Evolutionary conservation across 1,140 invertebrate genomes (phyloP).

Genomic region (Calliphora vicina): DNA sequence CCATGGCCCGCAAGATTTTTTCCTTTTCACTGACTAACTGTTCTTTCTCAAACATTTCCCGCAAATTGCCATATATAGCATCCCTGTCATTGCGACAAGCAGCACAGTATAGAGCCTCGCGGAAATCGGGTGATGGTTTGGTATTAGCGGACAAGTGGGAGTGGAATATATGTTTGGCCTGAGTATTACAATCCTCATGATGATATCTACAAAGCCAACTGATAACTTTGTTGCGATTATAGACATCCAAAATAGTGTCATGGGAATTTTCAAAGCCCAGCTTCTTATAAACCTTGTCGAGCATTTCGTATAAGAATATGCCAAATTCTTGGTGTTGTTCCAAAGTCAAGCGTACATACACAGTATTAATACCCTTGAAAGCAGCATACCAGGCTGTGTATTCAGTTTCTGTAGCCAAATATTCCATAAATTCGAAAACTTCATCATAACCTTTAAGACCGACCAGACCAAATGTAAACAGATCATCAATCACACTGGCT

Average conservation of each 20-base stretch:
- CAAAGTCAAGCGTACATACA: constrained; percentile 43
- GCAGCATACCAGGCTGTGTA: constrained; percentile 69
- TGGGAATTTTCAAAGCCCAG: constrained; percentile 42
- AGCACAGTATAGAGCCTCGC: constrained; percentile 68
- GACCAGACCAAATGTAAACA: constrained; percentile 72
- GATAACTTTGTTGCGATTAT: constrained; percentile 58
- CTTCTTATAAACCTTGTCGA: constrained; percentile 41
- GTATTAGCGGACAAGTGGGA: not conserved
- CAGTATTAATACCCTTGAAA: constrained; percentile 42
- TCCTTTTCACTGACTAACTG: constrained; percentile 40
- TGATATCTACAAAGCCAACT: constrained; percentile 66
- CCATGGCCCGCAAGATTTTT: constrained; percentile 46
- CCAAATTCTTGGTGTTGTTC: constrained; percentile 45
- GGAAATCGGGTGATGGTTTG: constrained; percentile 65
- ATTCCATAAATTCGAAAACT: constrained; percentile 65
- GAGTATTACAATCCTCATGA: constrained; percentile 60
- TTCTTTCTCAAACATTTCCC: constrained; percentile 37
- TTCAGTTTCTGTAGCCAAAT: constrained; percentile 66
- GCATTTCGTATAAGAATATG: constrained; percentile 44
- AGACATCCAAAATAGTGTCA: constrained; percentile 51
- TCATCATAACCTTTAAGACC: constrained; percentile 65
- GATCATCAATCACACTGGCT: constrained; percentile 80
- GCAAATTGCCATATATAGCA: constrained; percentile 50
- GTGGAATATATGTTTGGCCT: constrained; percentile 42
- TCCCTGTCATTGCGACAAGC: constrained; percentile 63